Conservation (phyloP, 2,113 vertebrate species). For the Grus americana region DNA sequence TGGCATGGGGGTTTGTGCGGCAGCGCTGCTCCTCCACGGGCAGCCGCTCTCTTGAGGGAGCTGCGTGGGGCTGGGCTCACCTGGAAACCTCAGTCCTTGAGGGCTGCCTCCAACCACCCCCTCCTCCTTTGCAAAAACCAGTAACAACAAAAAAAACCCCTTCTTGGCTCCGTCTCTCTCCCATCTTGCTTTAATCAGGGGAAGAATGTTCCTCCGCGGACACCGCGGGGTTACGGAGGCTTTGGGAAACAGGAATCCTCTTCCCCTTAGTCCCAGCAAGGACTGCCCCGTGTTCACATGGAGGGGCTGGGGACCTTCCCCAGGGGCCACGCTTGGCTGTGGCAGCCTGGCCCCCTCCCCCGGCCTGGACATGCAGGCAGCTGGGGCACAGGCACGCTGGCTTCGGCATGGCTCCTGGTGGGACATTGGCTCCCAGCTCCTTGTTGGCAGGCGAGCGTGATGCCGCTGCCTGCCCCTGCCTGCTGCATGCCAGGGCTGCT, state of each 20-base stretch:
- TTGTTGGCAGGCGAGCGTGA: background rate
- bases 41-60: background rate
- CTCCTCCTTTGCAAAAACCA: slow-evolving; percentile 37
- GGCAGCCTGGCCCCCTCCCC: background rate
- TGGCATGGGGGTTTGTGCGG: too few species aligned
- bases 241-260: slow-evolving; percentile 65
- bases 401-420: background rate
- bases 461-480: background rate
- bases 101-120: background rate
- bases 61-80: background rate
- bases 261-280: slow-evolving; percentile 52
- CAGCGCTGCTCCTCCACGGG: background rate
- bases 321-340: background rate
- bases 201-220: slow-evolving; percentile 69
- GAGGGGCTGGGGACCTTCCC: background rate
- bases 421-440: background rate
- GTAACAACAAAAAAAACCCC: slow-evolving; percentile 5
- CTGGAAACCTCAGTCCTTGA: background rate
- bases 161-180: slow-evolving; percentile 59
- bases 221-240: slow-evolving; percentile 55
- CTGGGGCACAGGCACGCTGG: background rate
- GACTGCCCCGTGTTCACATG: background rate
- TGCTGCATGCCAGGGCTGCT: background rate
- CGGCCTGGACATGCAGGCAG: background rate
- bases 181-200: slow-evolving; percentile 73